Evolutionary conservation across 2,888 invertebrate genomes (phyloP).

Genomic region (Drosophila prolongata): DNA sequence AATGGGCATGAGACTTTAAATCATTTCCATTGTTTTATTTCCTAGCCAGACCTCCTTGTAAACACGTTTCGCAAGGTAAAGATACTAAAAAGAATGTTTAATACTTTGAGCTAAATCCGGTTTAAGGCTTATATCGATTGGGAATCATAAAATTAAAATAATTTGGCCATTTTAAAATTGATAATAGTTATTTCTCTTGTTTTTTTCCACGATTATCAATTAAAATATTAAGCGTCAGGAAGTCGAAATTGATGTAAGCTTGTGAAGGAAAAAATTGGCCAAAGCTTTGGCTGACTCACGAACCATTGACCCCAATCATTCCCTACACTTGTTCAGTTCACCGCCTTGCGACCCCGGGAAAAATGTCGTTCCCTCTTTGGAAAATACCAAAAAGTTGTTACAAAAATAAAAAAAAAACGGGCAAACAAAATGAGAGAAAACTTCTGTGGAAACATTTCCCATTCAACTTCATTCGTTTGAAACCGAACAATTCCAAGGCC

Average conservation of each 20-base stretch:
- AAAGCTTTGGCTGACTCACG: constrained; percentile 32
- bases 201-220: neutral
- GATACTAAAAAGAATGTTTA: too few species aligned
- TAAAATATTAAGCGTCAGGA: neutral
- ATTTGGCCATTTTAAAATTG: too few species aligned
- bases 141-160: neutral
- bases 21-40: constrained; percentile 30
- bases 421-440: constrained; percentile 28
- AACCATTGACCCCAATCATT: constrained; percentile 57
- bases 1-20: constrained; percentile 3
- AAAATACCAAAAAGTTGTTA: constrained; percentile 37
- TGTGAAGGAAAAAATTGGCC: constrained; percentile 18
- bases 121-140: neutral
- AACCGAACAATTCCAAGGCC: constrained; percentile 47
- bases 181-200: too few species aligned
- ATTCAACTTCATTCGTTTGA: constrained; percentile 48
- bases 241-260: constrained; percentile 7
- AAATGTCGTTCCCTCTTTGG: constrained; percentile 29
- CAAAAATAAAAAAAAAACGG: constrained; percentile 10
- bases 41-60: neutral
- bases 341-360: constrained; percentile 31
- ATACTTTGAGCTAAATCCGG: too few species aligned
- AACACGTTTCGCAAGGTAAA: neutral
- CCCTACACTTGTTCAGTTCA: constrained; percentile 47
- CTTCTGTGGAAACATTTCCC: constrained; percentile 44